Conservation (phyloP, 2,113 vertebrate species). For the Planiliza haematocheilus region DNA sequence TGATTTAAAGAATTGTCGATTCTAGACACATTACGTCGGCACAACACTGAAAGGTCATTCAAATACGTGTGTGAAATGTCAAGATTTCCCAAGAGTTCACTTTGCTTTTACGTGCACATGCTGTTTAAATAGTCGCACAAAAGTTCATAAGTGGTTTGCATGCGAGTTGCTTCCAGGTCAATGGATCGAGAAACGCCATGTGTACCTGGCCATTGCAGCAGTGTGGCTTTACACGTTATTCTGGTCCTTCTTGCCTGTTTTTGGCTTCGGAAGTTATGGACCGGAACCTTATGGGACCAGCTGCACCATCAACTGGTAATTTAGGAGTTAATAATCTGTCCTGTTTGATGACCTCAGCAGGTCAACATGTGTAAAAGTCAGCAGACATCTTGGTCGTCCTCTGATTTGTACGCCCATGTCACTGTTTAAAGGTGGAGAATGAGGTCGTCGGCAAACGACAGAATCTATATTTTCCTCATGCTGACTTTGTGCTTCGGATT, state of each 20-base stretch:
- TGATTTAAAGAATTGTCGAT: slow-evolving; percentile 16
- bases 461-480: slow-evolving; percentile 63
- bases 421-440: slow-evolving; percentile 67
- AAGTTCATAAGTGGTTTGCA: background rate
- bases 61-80: background rate
- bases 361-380: too few species aligned
- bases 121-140: background rate
- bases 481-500: slow-evolving; percentile 62
- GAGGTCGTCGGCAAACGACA: slow-evolving; percentile 49
- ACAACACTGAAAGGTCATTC: background rate
- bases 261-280: slow-evolving; percentile 73
- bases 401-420: background rate
- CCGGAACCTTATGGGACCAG: slow-evolving; percentile 73
- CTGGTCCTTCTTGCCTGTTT: slow-evolving; percentile 68
- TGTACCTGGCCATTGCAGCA: slow-evolving; percentile 44
- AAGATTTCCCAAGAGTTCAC: background rate
- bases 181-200: slow-evolving; percentile 67
- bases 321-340: background rate
- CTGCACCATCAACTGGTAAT: slow-evolving; percentile 75
- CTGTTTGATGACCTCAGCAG: too few species aligned
- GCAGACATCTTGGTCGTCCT: too few species aligned
- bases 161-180: slow-evolving; percentile 48
- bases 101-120: background rate
- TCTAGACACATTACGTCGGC: background rate
- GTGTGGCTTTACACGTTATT: slow-evolving; percentile 65